Evolutionary conservation across 64 coral and sea anemone species (phyloP).

Genomic region (Porites lutea): DNA sequence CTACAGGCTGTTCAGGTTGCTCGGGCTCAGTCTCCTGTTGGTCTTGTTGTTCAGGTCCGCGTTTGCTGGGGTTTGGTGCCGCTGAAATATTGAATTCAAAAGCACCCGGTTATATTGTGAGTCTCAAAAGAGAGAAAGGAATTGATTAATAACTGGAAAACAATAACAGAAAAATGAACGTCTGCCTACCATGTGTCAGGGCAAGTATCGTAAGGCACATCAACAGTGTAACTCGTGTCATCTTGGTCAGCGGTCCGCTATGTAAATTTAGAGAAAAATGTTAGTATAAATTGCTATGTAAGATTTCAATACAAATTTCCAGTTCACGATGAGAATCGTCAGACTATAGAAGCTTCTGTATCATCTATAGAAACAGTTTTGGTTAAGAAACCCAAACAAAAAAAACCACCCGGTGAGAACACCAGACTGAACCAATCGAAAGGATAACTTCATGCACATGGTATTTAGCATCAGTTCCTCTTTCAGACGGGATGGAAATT

Average conservation of each 20-base stretch:
- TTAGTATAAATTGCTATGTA: too few relatives aligned
- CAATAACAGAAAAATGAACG: not conserved
- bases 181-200: conserved; percentile 38
- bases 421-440: too few relatives aligned
- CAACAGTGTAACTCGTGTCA: conserved; percentile 48
- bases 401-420: too few relatives aligned
- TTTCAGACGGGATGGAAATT: too few relatives aligned
- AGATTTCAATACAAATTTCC: too few relatives aligned
- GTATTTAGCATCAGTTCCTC: too few relatives aligned
- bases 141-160: not conserved
- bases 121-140: not conserved
- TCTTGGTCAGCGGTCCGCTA: conserved; percentile 60
- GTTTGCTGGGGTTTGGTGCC: conserved; percentile 25
- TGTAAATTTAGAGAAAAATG: not conserved
- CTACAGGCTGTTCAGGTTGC: not conserved
- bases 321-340: too few relatives aligned
- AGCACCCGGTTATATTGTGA: not conserved
- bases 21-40: not conserved
- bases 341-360: too few relatives aligned
- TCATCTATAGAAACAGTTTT: too few relatives aligned
- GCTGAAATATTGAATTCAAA: not conserved
- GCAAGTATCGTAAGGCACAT: conserved; percentile 68
- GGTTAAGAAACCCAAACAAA: too few relatives aligned
- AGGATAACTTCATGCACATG: too few relatives aligned
- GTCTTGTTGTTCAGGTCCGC: conserved; percentile 29